Evolutionary conservation across 1,140 invertebrate species (phyloP), one percentile per base, ranked within the genome.

Genomic region (Caenorhabditis tropicalis): DNA sequence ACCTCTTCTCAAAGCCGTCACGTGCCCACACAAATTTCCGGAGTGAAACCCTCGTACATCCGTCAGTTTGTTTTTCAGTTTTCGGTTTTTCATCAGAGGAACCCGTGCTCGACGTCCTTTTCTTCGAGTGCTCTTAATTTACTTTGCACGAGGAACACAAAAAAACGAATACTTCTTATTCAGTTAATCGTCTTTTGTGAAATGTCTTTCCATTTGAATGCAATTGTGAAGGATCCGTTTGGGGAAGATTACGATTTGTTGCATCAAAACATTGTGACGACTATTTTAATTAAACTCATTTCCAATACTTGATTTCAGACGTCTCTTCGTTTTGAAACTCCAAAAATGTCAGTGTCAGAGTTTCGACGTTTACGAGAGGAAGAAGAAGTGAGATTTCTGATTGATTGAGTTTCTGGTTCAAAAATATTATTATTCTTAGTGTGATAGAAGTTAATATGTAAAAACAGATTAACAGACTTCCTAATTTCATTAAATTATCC

Each of bases 31-130:
- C 53, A 24, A 65, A 33, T 33, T 65, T 65, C 58, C 58, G 58
- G 58, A 36, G 31, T 31, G 58, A 65, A 65, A 65, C 58, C 33
- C 36, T 36, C 58, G 53, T 58, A 58, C 53, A 58, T 29, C 27
- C 27, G 53, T 58, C 53, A 58, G 24, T 58, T 27, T 29, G 58
- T 33, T 65, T 58, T 65, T 65, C 53, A 65, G 58, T 65, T 21
- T 65, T 65, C 19, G 29, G 10, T 33, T 33, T 27, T 56, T 33
- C 53, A 65, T 65, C 24, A 7, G 15, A 33, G 10, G 58, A 65
- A 65, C 31, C 29, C 21, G 53, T 33, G 24, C 12, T 65, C 16
- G 29, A 15, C 5, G 21, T 27, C 19, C 53, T 29, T 29, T 24
- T 19, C 21, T 58, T 58, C 53, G 3, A 58, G 53, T 27, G 27